A percentile compares a stretch with the other conserved stretches of the same genome.
Conservation (phyloP, 2,888 invertebrate species). For the Xestia sexstrigata region DNA sequence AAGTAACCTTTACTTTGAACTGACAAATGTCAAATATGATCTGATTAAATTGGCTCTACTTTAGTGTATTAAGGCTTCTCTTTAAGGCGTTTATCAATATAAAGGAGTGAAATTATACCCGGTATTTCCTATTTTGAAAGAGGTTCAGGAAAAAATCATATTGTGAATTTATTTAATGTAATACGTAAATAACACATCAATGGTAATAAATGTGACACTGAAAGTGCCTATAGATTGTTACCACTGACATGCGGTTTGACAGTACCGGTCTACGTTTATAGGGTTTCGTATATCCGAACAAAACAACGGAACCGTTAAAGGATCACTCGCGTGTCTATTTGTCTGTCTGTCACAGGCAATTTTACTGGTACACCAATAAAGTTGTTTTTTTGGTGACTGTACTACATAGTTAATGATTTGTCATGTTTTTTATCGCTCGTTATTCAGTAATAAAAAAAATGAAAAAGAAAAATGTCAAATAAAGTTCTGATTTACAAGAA, state of each 20-base stretch:
- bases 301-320: neutral
- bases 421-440: slow-evolving; percentile 1
- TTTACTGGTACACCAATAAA: neutral
- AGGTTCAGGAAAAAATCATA: neutral
- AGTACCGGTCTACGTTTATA: neutral
- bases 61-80: slow-evolving; percentile 16
- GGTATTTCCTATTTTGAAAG: neutral
- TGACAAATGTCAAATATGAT: too few relatives aligned
- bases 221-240: neutral
- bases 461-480: too few relatives aligned
- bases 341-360: neutral
- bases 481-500: neutral
- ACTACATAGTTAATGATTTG: neutral
- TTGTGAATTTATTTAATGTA: neutral
- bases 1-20: too few relatives aligned
- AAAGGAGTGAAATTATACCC: neutral
- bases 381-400: neutral
- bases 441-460: too few relatives aligned
- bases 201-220: neutral
- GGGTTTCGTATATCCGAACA: neutral
- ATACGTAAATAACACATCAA: neutral
- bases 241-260: neutral
- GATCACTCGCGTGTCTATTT: neutral
- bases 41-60: too few relatives aligned
- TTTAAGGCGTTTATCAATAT: neutral